Base-by-base conservation (phyloP, 2,888 invertebrate species). In the Lasius platythorax region DNA sequence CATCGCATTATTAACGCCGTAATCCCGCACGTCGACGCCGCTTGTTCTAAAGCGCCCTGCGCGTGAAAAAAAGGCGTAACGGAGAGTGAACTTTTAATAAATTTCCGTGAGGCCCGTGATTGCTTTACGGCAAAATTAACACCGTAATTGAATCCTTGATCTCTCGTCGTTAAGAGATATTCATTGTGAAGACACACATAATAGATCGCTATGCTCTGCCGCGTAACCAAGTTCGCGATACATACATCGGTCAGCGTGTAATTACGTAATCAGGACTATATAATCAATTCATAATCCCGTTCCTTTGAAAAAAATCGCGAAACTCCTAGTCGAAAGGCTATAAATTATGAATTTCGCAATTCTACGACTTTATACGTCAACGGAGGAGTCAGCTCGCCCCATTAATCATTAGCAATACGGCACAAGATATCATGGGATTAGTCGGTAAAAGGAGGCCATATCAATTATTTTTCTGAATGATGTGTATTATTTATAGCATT, bases 311-410 rank as follows among this genome's bases (percentile, higher is more conserved):
- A 79, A 79, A 79, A 61, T 79, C 79, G 79, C 61, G 72, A 72
- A 72, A 72, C 61, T 79, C 23, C 43, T 46, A n/a, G 61, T 12
- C 61, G 79, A 79, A 61, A 79, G 72, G 72, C 56, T 81, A 50
- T 81, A 81, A 81, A 81, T 81, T 81, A 81, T 81, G 73, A 81
- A 81, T 81, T 81, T 81, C 79, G 46, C 73, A 81, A 81, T 81
- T 81, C 73, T 81, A 81, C 33, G 46, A 72, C 79, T 81, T 61
- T 61, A 61, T 79, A 61, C 73, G 73, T 81, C 79, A 81, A 81
- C 79, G 79, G 61, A 61, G 50, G 79, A 81, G 70, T 81, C 79
- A 72, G 73, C 79, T 61, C 61, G 79, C 61, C 37, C 72, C 79
- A 81, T 81, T 81, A 81, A 81, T 81, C 79, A 81, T 23, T 72